Evolutionary conservation across 1,140 invertebrate genomes (phyloP).

Genomic region (Papilio machaon): DNA sequence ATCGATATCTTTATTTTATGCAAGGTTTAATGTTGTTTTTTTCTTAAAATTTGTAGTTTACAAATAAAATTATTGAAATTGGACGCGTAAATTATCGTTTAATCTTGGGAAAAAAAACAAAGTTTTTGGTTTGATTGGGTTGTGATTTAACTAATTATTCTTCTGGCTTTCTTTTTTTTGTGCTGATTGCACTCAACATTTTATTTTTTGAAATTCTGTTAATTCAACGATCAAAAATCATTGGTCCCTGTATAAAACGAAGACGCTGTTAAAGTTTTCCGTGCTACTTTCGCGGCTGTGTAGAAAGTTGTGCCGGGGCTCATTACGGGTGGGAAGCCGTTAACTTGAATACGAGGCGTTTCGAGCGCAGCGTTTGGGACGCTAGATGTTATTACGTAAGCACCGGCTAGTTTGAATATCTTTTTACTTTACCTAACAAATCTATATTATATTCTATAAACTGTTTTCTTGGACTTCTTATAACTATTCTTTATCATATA

Average conservation of each 20-base stretch:
- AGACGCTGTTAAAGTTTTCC: conserved; percentile 81
- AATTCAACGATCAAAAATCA: conserved; percentile 55
- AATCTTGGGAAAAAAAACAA: too few relatives aligned
- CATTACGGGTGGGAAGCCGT: conserved; percentile 65
- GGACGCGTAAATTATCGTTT: too few relatives aligned
- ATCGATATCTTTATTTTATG: not conserved
- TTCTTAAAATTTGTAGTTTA: not conserved
- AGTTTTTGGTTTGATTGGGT: too few relatives aligned
- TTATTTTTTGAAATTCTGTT: not conserved
- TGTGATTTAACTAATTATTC: too few relatives aligned
- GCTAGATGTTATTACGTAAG: not conserved
- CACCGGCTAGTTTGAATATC: too few relatives aligned
- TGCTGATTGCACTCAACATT: not conserved
- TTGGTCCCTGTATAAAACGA: conserved; percentile 52
- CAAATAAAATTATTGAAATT: not conserved
- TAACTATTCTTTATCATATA: not conserved
- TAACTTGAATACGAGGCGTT: conserved; percentile 42
- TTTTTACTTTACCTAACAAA: not conserved
- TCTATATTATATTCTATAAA: too few relatives aligned
- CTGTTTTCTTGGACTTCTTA: too few relatives aligned
- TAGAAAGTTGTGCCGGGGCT: conserved; percentile 80
- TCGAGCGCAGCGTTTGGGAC: conserved; percentile 23
- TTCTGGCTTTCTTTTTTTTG: too few relatives aligned
- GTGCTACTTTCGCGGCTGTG: conserved; percentile 81
- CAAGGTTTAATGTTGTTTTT: not conserved